Percentiles rank a stretch among this genome's conserved stretches.
These are phyloP conservation scores for Drosophila arizonae DNA, from an alignment of 1,140 invertebrate genomes.

Conservation along the genomic window DNA sequence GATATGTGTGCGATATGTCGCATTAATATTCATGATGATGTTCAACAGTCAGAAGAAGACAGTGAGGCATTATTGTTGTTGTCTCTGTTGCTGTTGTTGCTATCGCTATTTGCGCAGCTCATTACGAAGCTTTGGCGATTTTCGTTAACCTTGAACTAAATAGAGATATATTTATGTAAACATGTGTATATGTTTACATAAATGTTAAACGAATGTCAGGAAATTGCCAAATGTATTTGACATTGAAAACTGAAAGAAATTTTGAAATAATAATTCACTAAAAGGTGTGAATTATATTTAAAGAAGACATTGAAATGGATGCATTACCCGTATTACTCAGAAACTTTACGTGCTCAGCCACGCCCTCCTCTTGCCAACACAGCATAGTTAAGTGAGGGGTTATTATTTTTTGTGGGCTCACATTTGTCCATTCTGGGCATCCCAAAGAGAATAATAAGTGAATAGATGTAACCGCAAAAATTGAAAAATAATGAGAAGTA, in stretches of 20 bases:
- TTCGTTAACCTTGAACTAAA: conserved; percentile 75
- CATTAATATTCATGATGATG: conserved; percentile 78
- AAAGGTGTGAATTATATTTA: not conserved
- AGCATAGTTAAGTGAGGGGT: too few relatives aligned
- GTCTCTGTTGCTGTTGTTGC: not conserved
- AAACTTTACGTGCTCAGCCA: too few relatives aligned
- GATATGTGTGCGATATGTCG: conserved; percentile 36
- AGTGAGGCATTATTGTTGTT: conserved; percentile 12
- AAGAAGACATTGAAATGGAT: too few relatives aligned
- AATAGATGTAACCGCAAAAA: conserved; percentile 40
- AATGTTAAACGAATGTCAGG: conserved; percentile 19
- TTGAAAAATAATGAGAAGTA: not conserved
- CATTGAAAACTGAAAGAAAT: conserved; percentile 21
- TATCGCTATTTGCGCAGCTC: conserved; percentile 51
- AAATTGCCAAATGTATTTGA: conserved; percentile 34
- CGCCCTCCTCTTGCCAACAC: too few relatives aligned
- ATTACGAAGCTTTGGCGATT: conserved; percentile 70
- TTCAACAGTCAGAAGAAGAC: conserved; percentile 58
- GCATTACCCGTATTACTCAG: too few relatives aligned
- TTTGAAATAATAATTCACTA: not conserved
- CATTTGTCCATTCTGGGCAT: conserved; percentile 28
- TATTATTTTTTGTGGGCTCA: too few relatives aligned
- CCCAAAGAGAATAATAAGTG: conserved; percentile 11
- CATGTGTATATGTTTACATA: conserved; percentile 3
- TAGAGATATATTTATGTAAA: conserved; percentile 15